phyloP scores from a whole-genome alignment of 2,888 invertebrate species.

The Danaus chrysippus region DNA sequence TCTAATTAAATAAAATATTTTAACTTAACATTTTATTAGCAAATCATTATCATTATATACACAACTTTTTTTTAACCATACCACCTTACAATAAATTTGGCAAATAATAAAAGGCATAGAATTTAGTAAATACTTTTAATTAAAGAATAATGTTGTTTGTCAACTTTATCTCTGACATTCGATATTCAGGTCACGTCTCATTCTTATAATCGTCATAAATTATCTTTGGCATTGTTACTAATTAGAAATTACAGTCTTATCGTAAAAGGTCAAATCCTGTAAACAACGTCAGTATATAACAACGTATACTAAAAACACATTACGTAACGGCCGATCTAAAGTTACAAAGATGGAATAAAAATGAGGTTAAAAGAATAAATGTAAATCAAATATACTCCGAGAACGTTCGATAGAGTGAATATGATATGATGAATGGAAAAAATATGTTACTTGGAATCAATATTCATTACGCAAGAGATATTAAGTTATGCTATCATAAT shows the following conservation, averaged over 20 bases:
- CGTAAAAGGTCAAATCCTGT: slow-evolving; percentile 12
- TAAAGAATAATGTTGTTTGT: slow-evolving; percentile 18
- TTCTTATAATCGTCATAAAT: slow-evolving; percentile 20
- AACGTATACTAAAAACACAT: not conserved
- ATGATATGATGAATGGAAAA: not conserved
- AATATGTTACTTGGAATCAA: not conserved
- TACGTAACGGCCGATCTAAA: not conserved
- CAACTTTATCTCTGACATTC: slow-evolving; percentile 38
- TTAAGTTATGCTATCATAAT: no score
- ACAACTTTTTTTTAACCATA: no score
- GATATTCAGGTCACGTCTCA: slow-evolving; percentile 34
- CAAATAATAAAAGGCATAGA: no score
- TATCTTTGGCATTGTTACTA: slow-evolving; percentile 24
- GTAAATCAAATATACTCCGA: not conserved
- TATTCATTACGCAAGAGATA: no score
- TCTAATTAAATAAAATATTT: no score
- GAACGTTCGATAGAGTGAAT: not conserved
- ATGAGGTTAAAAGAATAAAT: not conserved
- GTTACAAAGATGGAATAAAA: no score
- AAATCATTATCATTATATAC: no score
- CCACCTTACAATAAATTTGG: no score
- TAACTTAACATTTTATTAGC: no score
- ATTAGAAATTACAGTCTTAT: slow-evolving; percentile 24
- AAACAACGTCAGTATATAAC: slow-evolving; percentile 15
- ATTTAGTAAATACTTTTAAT: no score